Base-by-base conservation (phyloP, 2,113 vertebrate genomes). In the Dissostichus mawsoni region DNA sequence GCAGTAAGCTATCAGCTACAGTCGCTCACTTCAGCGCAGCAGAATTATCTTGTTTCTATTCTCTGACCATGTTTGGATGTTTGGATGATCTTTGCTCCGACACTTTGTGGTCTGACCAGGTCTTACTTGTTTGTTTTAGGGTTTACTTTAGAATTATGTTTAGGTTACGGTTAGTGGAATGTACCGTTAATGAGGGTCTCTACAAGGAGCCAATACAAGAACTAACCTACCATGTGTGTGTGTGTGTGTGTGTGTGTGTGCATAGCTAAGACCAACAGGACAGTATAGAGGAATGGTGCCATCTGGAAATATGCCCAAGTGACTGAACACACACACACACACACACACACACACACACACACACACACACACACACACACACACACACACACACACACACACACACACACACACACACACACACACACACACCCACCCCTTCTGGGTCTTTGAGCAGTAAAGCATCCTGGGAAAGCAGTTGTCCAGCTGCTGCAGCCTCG, bases 401-500 rank as follows among this genome's bases (percentile, higher is more conserved):
- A 29, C 25, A 29, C 25, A 29, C 23, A 23, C 23, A 23, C 25
- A 29, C 25, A 29, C 25, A 29, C 25, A 29, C 29, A 29, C 29
- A 29, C 29, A 29, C 29, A 4, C 29, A 59, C 48, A 10, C 69
- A 55, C 64, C 52, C 41, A 33, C 76, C 17, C 55, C 74, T 25
- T 58, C 64, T 5, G 81, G 78, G 65, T 59, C 59, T 78, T 8
- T 48, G 78, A 67, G 86, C 82, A 85, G 82, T 85, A 69, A 82
- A 80, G 82, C 76, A 70, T 88, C 73, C 75, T 79, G 78, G 86
- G 86, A 82, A 82, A 84, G 61, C 50, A 47, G 53, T 70, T 41
- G 86, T 74, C 82, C 86, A 88, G 83, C 83, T 88, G 86, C 82
- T 82, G 79, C 86, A 76, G 82, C 82, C 83, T 80, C 0, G 44